Base-by-base conservation (phyloP, 1,140 invertebrate species). In the Eurosta solidaginis region DNA sequence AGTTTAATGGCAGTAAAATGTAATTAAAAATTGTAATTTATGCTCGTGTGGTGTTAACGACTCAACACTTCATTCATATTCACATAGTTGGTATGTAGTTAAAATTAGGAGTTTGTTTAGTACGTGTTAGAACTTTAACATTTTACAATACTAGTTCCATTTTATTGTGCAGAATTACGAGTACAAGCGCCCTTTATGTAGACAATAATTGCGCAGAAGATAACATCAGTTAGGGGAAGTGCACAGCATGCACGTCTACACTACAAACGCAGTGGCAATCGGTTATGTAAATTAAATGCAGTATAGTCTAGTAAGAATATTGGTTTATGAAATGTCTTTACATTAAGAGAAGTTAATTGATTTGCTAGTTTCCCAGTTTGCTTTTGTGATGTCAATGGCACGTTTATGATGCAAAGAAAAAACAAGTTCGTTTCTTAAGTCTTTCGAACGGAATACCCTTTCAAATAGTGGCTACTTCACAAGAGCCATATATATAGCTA, bases 11-110 rank as follows among this genome's bases (percentile, higher is more conserved):
- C 33, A 20, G 33, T n/a, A 68, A 68, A 68, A 68, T 68, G 29
- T 42, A 68, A 68, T 68, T 68, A 68, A 68, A 40, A 68, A 68
- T 68, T 68, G 33, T 68, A 40, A 68, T 68, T 68, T 68, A 68
- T 68, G 59, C 59, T 20, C 59, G 59, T 68, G 59, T 40, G 20
- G 59, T 68, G 59, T 68, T 68, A 68, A 68, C 59, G 59, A 68
- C 5, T 68, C 40, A 68, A 33, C 33, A 68, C 33, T 68, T 42
- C 59, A 68, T 68, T 68, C 59, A 63, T 36, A 27, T 20, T 52
- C 9, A 22, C 25, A 27, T 52, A 6, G n/a, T 22, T 5, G 49
- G 17, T 22, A 52, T 25, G 27, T 20, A 10, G 12, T 25, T 27
- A 10, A 17, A 49, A 17, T 9, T 49, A n/a, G 10, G n/a, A n/a